Evolutionary conservation across 2,888 invertebrate species (phyloP), one percentile per base, ranked within the genome.

Genomic region (Caenorhabditis sinica): DNA sequence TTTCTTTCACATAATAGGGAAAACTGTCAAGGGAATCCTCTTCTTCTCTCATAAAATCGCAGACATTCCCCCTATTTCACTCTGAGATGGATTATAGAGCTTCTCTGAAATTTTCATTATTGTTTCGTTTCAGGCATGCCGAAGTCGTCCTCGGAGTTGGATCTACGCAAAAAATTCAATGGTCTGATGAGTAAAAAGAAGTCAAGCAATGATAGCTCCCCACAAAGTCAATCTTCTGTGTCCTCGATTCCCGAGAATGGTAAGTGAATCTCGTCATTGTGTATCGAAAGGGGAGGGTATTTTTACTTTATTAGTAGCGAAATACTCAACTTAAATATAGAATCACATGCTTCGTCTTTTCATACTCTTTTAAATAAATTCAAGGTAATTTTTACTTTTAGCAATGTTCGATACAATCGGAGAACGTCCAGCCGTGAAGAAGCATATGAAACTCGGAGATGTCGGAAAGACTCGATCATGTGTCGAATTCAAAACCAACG

Each of bases 401-500:
- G 86, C 85, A 0, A 74, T 51, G 20, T 88, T 88, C 68, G 88
- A 88, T 33, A 74, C 83, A 11, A 88, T 88, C 33, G 88, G 88
- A 3, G 86, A 87, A 43, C 80, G 74, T n/a, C 75, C 87, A n/a
- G 53, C 40, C 20, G 84, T 86, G 23, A 87, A 87, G 65, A 80
- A 74, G 28, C 86, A 88, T 56, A 66, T 83, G 68, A 77, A 71
- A 33, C 75, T 88, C 8, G 77, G 77, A 0, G 85, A 88, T 17
- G 75, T 88, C 30, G 88, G 88, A 23, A 88, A 88, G 45, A 82
- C 88, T 13, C 77, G 81, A 4, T 88, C 88, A 0, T 86, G 86
- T 36, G 82, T 84, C 45, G 88, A 88, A 15, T 75, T 88, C 15
- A 88, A 88, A 40, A 76, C 82, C 9, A 53, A 53, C 56, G 87